Evolutionary conservation across 2,797 vertebrate genomes (phyloP), one percentile per base, ranked within the genome.

Genomic region (Ceryle rudis): DNA sequence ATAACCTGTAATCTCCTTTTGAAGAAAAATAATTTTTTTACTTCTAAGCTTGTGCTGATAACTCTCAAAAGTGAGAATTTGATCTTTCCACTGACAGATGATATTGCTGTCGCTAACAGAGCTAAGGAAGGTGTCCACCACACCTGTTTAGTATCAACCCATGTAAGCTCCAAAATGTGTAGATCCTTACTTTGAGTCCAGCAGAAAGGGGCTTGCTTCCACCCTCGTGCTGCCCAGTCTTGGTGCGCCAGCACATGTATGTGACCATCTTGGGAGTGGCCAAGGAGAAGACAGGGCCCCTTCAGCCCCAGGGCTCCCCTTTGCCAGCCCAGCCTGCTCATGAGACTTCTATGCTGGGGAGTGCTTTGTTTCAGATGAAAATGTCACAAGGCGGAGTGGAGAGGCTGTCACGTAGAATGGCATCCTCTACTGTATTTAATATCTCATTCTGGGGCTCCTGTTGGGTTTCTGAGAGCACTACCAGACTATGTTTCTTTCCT

Each of bases 161-260:
- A 8, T 31, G 12, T n/a, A 55, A 19, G 52, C 54, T 55, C 29
- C 54, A 55, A 55, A 55, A 21, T n/a, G 31, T 55, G 54, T 55
- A 55, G 86, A 62, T 25, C 23, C 55, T 33, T 64, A 21, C 25
- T 44, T 18, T n/a, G 33, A 66, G 22, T 18, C 47, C 44, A 37
- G 17, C 54, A 41, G 35, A 51, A 71, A 81, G 41, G 33, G 31
- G 25, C 17, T 51, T 14, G 1, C 37, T 90, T 54, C 47, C 23
- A 37, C 6, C 11, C n/a, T 60, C 0, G 0, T 41, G 35, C 39
- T 5, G 3, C 33, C 35, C 0, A 1, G 5, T 75, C 11, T 39
- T 51, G 44, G 23, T 79, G 21, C 19, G n/a, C 21, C 47, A 31
- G 0, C 1, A 0, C 3, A 3, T 2, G 1, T 37, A 5, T 25